Evolutionary conservation across 2,888 invertebrate genomes (phyloP).

Genomic region (Caenorhabditis afra): DNA sequence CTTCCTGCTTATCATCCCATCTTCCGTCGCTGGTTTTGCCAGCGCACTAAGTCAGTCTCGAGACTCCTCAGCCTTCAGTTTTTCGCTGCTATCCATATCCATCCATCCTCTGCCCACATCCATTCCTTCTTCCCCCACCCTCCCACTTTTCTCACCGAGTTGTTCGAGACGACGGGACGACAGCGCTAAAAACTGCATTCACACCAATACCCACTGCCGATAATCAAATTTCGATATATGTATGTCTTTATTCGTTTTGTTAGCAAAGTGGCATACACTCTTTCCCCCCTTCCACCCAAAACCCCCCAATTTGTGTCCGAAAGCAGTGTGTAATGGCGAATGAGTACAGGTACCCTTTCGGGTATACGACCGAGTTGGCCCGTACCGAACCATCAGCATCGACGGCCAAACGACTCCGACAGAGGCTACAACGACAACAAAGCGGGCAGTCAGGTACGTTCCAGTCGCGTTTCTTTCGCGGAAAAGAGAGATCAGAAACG

Average conservation of each 20-base stretch:
- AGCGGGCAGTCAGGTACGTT: constrained; percentile 75
- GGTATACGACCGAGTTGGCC: constrained; percentile 77
- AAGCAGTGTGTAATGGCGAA: constrained; percentile 8
- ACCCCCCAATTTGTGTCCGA: not conserved
- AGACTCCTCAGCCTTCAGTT: constrained; percentile 44
- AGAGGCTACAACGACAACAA: constrained; percentile 78
- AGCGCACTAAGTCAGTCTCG: constrained; percentile 45
- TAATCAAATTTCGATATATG: constrained; percentile 58
- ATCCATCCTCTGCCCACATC: not conserved
- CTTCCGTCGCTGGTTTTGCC: constrained; percentile 28
- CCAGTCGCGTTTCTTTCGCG: too few relatives aligned
- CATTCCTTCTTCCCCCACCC: not conserved
- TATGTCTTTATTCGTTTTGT: constrained; percentile 46
- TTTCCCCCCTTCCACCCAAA: constrained; percentile 1
- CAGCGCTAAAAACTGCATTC: constrained; percentile 15
- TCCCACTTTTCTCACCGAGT: constrained; percentile 5
- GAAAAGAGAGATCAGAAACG: not conserved
- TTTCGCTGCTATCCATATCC: constrained; percentile 14
- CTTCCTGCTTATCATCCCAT: constrained; percentile 56
- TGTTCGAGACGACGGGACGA: constrained; percentile 20
- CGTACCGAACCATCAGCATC: constrained; percentile 77
- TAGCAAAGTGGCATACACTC: constrained; percentile 11
- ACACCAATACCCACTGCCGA: constrained; percentile 29
- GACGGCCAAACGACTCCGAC: constrained; percentile 79
- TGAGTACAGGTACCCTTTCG: constrained; percentile 76